Evolutionary conservation across 1,140 invertebrate genomes (phyloP).

Genomic region (Drosophila melanogaster): DNA sequence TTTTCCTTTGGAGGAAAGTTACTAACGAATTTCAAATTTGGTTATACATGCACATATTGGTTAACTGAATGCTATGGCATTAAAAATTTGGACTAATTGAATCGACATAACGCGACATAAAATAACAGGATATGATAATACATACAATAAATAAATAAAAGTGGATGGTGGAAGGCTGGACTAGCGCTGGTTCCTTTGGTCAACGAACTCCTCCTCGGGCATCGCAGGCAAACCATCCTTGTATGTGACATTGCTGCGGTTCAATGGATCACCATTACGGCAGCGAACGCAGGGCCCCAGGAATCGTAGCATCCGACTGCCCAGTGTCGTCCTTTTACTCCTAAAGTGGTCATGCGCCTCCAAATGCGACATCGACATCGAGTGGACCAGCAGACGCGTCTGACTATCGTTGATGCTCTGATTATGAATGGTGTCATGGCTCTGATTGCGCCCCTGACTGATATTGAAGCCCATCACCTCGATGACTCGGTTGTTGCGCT

Average conservation of each 20-base stretch:
- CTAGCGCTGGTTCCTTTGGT: slow-evolving; percentile 5
- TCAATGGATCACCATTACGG: slow-evolving; percentile 29
- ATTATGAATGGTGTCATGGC: neutral
- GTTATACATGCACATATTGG: slow-evolving; percentile 8
- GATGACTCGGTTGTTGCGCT: slow-evolving; percentile 42
- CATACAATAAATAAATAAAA: slow-evolving; percentile 13
- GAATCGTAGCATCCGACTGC: slow-evolving; percentile 52
- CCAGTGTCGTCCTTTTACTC: slow-evolving; percentile 28
- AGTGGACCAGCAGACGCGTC: slow-evolving; percentile 14
- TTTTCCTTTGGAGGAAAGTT: neutral
- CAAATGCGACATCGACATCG: slow-evolving; percentile 2
- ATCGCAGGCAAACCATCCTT: slow-evolving; percentile 24
- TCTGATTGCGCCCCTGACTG: slow-evolving; percentile 7
- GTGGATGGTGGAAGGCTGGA: neutral
- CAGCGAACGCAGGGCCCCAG: slow-evolving; percentile 67
- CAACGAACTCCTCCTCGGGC: slow-evolving; percentile 13
- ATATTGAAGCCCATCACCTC: slow-evolving; percentile 28
- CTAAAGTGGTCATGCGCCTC: neutral
- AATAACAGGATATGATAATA: slow-evolving; percentile 5
- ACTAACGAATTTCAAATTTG: neutral
- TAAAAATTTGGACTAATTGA: neutral
- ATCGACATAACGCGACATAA: slow-evolving; percentile 14
- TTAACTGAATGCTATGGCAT: neutral
- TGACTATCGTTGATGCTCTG: slow-evolving; percentile 7
- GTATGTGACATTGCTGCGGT: slow-evolving; percentile 38